These are phyloP conservation scores for Malurus leucopterus DNA, from an alignment of 2,797 vertebrate species.

Conservation along the genomic window DNA sequence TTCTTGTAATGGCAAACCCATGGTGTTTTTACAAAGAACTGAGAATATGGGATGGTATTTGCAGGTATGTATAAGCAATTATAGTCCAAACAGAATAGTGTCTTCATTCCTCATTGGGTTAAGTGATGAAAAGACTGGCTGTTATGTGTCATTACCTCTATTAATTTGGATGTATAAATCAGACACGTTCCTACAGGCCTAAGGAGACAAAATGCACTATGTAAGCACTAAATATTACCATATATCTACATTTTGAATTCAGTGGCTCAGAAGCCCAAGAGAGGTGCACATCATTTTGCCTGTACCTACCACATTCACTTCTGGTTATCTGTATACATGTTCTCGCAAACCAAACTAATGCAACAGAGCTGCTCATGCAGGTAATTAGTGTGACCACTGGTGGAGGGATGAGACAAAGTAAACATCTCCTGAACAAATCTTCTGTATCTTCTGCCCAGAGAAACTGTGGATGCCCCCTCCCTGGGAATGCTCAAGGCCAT, in stretches of 20 bases:
- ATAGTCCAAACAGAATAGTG: conserved; percentile 12
- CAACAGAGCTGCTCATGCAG: not conserved
- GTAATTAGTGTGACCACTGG: not conserved
- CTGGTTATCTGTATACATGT: not conserved
- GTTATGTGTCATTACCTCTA: not conserved
- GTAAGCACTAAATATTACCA: not conserved
- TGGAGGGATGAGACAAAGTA: not conserved
- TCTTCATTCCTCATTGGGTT: conserved; percentile 4
- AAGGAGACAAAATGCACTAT: not conserved
- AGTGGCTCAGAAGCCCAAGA: not conserved
- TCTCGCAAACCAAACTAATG: not conserved
- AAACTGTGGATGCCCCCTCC: not conserved
- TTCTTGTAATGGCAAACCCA: not conserved
- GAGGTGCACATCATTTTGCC: not conserved
- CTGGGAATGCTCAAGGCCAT: not conserved
- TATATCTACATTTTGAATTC: not conserved
- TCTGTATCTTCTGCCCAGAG: not conserved
- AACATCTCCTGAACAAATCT: not conserved
- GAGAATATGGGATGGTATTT: not conserved
- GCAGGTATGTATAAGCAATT: conserved; percentile 8
- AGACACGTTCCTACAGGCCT: not conserved
- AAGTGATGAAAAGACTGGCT: conserved; percentile 36
- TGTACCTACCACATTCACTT: not conserved
- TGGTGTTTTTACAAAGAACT: conserved; percentile 2
- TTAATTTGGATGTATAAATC: conserved; percentile 16